Conservation (phyloP, 2,888 invertebrate genomes). For the Theodoxus fluviatilis region DNA sequence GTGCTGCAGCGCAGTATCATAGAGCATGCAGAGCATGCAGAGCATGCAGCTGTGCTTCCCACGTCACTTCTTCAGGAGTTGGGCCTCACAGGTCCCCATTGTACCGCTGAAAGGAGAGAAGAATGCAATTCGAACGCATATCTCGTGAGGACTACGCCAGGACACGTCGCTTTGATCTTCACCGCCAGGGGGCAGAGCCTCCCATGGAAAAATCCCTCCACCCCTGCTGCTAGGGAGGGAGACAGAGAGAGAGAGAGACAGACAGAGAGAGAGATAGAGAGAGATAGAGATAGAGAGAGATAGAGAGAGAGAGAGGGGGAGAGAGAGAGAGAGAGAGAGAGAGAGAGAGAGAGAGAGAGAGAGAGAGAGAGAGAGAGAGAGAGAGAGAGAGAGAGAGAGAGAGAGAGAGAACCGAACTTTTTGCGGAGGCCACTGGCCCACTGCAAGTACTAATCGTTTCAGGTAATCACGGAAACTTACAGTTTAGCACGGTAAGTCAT, state of each 20-base stretch:
- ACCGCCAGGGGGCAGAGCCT: background rate
- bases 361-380: background rate
- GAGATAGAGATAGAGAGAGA: background rate
- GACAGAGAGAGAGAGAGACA: slow-evolving; percentile 1
- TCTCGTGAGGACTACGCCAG: no score
- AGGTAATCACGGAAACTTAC: no score
- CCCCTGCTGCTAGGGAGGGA: background rate
- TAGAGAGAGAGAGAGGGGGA: slow-evolving; percentile 15
- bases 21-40: no score
- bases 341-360: slow-evolving; percentile 9
- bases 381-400: background rate
- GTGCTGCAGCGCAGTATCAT: no score
- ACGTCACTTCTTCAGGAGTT: background rate
- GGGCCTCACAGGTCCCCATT: background rate
- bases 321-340: slow-evolving; percentile 19
- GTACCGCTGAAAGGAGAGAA: no score
- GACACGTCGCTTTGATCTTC: no score
- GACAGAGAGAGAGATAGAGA: slow-evolving; percentile 16
- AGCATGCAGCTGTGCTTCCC: no score
- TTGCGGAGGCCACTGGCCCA: no score
- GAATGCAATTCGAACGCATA: no score
- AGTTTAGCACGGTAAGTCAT: no score
- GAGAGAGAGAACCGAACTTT: background rate
- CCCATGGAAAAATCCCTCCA: background rate
- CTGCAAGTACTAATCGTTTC: no score